Conservation (phyloP, 2,113 vertebrate genomes). For the Gasterosteus nipponicus region DNA sequence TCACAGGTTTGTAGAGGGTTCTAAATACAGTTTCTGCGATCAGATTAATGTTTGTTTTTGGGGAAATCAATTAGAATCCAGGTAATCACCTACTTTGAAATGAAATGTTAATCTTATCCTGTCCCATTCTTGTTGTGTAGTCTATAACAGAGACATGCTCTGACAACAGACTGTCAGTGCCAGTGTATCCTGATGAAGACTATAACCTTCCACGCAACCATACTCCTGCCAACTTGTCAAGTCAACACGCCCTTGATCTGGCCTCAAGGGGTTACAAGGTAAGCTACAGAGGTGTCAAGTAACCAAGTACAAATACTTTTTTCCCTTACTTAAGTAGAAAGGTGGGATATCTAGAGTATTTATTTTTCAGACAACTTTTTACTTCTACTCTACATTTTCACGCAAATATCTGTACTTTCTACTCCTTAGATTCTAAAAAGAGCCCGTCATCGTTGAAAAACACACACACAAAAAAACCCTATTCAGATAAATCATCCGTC, state of each 20-base stretch:
- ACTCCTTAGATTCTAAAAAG: too few relatives aligned
- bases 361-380: too few relatives aligned
- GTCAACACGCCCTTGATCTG: constrained; percentile 72
- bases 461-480: too few relatives aligned
- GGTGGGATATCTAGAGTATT: too few relatives aligned
- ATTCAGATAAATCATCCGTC: too few relatives aligned
- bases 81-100: background rate
- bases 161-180: constrained; percentile 75
- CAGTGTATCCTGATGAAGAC: constrained; percentile 58
- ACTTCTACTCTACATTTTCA: too few relatives aligned
- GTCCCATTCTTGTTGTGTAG: constrained; percentile 1
- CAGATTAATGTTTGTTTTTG: background rate
- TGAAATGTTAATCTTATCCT: background rate
- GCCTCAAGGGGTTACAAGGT: constrained; percentile 77
- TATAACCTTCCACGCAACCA: constrained; percentile 73
- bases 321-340: too few relatives aligned
- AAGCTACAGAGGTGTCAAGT: background rate
- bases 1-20: background rate
- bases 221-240: constrained; percentile 50
- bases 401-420: too few relatives aligned
- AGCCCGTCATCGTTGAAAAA: too few relatives aligned
- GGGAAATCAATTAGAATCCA: background rate
- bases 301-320: too few relatives aligned
- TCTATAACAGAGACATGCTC: constrained; percentile 57
- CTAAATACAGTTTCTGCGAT: background rate